phyloP scores from a whole-genome alignment of 2,113 vertebrate species.

The Plecotus auritus region DNA sequence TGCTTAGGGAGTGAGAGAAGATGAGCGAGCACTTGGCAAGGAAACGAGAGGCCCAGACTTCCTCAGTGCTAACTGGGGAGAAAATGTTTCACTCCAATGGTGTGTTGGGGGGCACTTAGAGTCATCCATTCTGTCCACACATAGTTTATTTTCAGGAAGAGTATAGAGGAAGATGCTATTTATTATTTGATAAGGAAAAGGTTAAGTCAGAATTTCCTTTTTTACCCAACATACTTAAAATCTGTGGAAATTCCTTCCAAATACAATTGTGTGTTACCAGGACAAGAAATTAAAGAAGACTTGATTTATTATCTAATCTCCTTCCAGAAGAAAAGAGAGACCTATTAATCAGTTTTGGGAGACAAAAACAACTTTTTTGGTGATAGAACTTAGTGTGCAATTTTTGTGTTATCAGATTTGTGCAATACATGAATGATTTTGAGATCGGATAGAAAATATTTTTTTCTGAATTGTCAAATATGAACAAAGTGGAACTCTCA shows the following conservation, averaged over 20 bases:
- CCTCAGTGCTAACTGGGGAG: not conserved
- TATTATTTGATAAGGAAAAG: not conserved
- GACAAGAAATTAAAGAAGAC: not conserved
- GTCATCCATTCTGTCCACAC: not conserved
- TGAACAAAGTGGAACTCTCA: not conserved
- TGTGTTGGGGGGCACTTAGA: not conserved
- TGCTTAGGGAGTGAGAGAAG: not conserved
- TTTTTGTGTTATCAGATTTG: not conserved
- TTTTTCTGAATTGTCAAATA: slow-evolving; percentile 30
- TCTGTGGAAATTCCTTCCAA: not conserved
- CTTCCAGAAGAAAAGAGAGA: not conserved
- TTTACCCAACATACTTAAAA: not conserved
- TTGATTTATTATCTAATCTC: slow-evolving; percentile 54
- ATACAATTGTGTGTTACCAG: not conserved
- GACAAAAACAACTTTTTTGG: not conserved
- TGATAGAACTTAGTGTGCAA: not conserved
- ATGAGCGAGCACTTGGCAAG: not conserved
- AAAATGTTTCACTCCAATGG: not conserved
- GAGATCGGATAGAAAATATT: not conserved
- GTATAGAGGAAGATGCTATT: not conserved
- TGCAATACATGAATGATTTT: slow-evolving; percentile 9
- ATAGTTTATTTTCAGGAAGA: not conserved
- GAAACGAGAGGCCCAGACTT: not conserved
- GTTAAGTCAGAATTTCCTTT: not conserved
- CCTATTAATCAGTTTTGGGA: not conserved